phyloP scores from a whole-genome alignment of 1,140 invertebrate genomes.

The Arion vulgaris region DNA sequence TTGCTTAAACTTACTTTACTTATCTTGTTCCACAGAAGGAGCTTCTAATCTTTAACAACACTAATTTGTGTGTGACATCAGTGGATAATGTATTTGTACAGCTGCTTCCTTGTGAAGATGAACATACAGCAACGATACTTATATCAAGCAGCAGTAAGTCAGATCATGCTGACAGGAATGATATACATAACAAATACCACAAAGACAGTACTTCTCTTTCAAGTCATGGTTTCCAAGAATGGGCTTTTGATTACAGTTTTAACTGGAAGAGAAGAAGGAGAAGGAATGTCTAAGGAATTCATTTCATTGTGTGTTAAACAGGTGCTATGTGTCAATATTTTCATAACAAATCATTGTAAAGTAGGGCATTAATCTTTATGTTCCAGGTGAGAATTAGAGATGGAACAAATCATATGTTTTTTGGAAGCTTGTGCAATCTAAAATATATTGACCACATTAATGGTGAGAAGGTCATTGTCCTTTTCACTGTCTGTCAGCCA shows the following conservation, averaged over 20 bases:
- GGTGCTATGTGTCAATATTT: constrained; percentile 3
- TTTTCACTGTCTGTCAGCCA: no score
- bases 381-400: no score
- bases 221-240: constrained; percentile 24
- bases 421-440: no score
- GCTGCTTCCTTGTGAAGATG: constrained; percentile 29
- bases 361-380: neutral
- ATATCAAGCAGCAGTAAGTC: neutral
- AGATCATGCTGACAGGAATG: neutral
- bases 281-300: neutral
- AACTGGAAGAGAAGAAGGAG: constrained; percentile 37
- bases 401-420: no score
- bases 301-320: neutral
- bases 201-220: neutral
- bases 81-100: constrained; percentile 40
- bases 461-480: no score
- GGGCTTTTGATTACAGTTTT: constrained; percentile 36
- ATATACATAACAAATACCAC: neutral
- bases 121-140: neutral
- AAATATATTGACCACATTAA: no score
- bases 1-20: neutral
- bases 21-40: constrained; percentile 16
- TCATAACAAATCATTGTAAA: neutral
- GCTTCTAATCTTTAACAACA: constrained; percentile 5
- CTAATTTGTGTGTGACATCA: constrained; percentile 42